These are phyloP conservation scores for Adrianichthys oophorus DNA, from an alignment of 2,797 vertebrate genomes.

Conservation along the genomic window DNA sequence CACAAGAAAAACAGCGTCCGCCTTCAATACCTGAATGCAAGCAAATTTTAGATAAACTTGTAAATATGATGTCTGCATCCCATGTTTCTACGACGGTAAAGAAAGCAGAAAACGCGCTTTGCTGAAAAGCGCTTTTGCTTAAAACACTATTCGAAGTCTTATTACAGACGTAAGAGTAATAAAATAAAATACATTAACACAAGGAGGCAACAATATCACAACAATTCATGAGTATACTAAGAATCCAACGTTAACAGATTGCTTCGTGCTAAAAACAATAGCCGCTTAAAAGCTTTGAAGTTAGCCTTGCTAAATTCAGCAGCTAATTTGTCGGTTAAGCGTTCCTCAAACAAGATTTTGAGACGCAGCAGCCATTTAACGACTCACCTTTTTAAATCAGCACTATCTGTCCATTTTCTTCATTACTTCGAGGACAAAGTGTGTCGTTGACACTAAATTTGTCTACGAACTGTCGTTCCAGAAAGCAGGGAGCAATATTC, in stretches of 20 bases:
- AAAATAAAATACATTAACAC: too few relatives aligned
- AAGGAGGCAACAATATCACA: too few relatives aligned
- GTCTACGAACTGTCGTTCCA: neutral
- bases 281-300: slow-evolving; percentile 32
- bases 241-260: neutral
- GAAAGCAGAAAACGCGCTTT: too few relatives aligned
- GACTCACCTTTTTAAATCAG: slow-evolving; percentile 48
- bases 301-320: slow-evolving; percentile 55
- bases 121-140: too few relatives aligned
- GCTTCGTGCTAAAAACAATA: slow-evolving; percentile 70
- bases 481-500: slow-evolving; percentile 9
- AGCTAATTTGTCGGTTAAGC: slow-evolving; percentile 17
- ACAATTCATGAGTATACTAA: too few relatives aligned
- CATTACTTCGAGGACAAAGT: neutral
- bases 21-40: too few relatives aligned
- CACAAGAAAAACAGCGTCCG: too few relatives aligned
- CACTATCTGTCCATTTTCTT: slow-evolving; percentile 68
- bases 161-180: too few relatives aligned
- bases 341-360: neutral
- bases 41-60: too few relatives aligned
- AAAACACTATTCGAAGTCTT: too few relatives aligned
- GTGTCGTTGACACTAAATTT: slow-evolving; percentile 1
- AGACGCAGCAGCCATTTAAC: neutral
- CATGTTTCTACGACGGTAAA: too few relatives aligned
- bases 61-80: too few relatives aligned